Evolutionary conservation across 2,888 invertebrate genomes (phyloP).

Genomic region (Lepidocyrtoides sp.): DNA sequence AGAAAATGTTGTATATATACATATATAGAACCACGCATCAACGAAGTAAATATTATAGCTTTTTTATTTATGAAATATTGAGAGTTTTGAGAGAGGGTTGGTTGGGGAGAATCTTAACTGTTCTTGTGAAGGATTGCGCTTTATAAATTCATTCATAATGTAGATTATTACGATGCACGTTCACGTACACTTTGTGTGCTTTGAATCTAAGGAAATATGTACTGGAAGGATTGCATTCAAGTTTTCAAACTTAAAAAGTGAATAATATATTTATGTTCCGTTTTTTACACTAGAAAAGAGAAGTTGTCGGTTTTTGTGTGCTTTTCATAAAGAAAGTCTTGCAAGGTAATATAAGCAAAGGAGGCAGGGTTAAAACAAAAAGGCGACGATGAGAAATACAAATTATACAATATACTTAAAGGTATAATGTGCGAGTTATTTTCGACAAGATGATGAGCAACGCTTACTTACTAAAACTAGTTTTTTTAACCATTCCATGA

Average conservation of each 20-base stretch:
- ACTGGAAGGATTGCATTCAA: not conserved
- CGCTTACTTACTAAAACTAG: slow-evolving; percentile 34
- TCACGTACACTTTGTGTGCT: not conserved
- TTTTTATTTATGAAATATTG: slow-evolving; percentile 70
- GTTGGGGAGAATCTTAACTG: slow-evolving; percentile 20
- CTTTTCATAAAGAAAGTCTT: not conserved
- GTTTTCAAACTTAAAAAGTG: not conserved
- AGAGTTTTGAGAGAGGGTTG: slow-evolving; percentile 56
- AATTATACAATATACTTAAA: too few species aligned
- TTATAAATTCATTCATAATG: slow-evolving; percentile 55
- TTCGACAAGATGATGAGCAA: slow-evolving; percentile 31
- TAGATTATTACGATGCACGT: slow-evolving; percentile 35
- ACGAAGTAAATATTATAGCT: slow-evolving; percentile 65
- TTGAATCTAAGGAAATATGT: not conserved
- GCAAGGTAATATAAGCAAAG: not conserved
- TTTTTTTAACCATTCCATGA: slow-evolving; percentile 69
- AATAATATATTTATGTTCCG: slow-evolving; percentile 6
- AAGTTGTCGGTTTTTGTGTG: slow-evolving; percentile 23
- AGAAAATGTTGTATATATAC: not conserved
- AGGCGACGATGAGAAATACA: slow-evolving; percentile 57
- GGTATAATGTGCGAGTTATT: too few species aligned
- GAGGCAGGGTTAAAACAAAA: slow-evolving; percentile 64
- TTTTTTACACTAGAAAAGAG: slow-evolving; percentile 40
- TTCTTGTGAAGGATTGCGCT: slow-evolving; percentile 26
- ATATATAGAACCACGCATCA: slow-evolving; percentile 17